Percentiles rank a stretch among this genome's conserved stretches.
Conservation (phyloP, 2,113 vertebrate species). For the Amblyopsis rosae region DNA sequence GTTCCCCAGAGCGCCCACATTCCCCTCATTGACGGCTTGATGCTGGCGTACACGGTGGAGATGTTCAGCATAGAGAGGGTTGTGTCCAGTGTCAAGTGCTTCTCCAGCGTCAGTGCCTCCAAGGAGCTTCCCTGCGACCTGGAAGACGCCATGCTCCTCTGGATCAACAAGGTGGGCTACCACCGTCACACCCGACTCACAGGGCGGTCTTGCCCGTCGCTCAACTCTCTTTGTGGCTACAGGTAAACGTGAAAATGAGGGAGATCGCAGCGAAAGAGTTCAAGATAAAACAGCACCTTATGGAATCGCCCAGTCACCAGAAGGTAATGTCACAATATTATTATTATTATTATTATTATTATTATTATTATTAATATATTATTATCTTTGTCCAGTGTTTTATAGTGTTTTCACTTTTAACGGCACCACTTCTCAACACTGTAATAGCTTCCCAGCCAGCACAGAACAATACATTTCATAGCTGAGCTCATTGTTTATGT, state of each 20-base stretch:
- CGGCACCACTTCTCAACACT: too few relatives aligned
- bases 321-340: conserved; percentile 80
- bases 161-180: conserved; percentile 92
- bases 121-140: conserved; percentile 93
- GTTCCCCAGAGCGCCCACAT: conserved; percentile 86
- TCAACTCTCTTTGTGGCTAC: conserved; percentile 17
- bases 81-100: conserved; percentile 90
- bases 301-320: conserved; percentile 92
- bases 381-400: conserved; percentile 15
- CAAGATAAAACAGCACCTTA: conserved; percentile 89
- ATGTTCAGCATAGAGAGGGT: conserved; percentile 98
- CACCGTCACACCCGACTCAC: background rate
- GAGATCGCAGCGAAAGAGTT: conserved; percentile 91
- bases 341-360: background rate
- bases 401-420: too few relatives aligned
- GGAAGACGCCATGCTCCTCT: conserved; percentile 97
- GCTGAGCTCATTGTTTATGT: background rate
- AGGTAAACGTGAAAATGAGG: conserved; percentile 97
- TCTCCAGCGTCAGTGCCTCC: conserved; percentile 93
- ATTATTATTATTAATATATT: background rate
- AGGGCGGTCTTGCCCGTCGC: too few relatives aligned
- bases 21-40: conserved; percentile 94
- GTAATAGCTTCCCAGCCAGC: too few relatives aligned
- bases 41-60: conserved; percentile 93
- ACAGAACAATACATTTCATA: too few relatives aligned